phyloP scores from a whole-genome alignment of 2,113 vertebrate genomes.

The Sylvietta virens region DNA sequence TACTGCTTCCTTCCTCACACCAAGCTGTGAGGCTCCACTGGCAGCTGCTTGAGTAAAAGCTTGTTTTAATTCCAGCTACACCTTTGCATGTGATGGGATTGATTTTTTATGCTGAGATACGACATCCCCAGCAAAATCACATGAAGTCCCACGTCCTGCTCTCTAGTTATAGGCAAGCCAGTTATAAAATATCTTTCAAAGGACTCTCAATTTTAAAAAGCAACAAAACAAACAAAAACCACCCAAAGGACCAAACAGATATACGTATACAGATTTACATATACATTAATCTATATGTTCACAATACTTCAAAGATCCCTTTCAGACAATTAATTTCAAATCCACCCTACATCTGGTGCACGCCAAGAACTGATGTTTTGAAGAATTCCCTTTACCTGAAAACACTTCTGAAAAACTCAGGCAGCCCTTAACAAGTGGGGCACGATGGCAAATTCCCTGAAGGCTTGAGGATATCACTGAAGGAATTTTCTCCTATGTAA shows the following conservation, averaged over 20 bases:
- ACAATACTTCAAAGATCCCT: not conserved
- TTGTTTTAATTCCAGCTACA: not conserved
- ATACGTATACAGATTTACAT: fast-evolving
- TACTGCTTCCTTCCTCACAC: not conserved
- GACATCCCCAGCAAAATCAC: not conserved
- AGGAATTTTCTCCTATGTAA: not conserved
- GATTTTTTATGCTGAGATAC: not conserved
- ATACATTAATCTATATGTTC: not conserved
- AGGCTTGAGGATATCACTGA: not conserved
- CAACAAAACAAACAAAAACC: not conserved
- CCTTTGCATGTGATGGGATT: not conserved
- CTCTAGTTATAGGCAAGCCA: not conserved
- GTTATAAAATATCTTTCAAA: not conserved
- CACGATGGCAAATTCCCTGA: not conserved
- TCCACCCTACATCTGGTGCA: not conserved
- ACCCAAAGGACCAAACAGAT: fast-evolving
- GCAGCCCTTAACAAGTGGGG: not conserved
- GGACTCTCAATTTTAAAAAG: not conserved
- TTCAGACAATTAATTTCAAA: not conserved
- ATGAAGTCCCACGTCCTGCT: not conserved
- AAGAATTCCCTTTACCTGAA: not conserved
- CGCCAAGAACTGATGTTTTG: not conserved
- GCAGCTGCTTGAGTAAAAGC: not conserved
- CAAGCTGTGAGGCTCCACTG: not conserved
- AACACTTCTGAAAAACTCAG: not conserved